Percentiles rank a stretch among this genome's conserved stretches.
These are phyloP conservation scores for Drosophila prosaltans DNA, from an alignment of 1,140 invertebrate species.

Conservation along the genomic window DNA sequence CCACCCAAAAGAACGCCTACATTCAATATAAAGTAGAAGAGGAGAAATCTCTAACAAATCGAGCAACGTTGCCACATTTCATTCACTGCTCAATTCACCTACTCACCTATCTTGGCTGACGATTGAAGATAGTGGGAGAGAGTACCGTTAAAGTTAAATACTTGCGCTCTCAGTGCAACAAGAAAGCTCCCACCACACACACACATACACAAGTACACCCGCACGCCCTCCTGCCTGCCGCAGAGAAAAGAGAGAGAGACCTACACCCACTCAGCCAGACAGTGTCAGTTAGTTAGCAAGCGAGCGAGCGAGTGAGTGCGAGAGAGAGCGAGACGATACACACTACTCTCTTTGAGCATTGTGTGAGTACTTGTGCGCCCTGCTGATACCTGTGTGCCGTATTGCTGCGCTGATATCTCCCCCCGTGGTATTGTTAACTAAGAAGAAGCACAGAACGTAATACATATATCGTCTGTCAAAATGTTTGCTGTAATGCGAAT, in stretches of 20 bases:
- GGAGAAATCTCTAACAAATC: conserved; percentile 66
- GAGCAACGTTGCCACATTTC: conserved; percentile 27
- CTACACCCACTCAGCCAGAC: background rate
- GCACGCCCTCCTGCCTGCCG: background rate
- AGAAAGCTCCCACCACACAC: conserved; percentile 26
- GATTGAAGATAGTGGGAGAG: conserved; percentile 61
- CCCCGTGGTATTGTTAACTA: conserved; percentile 8
- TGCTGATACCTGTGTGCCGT: too few relatives aligned
- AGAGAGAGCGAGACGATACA: conserved; percentile 18
- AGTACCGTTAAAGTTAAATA: conserved; percentile 52
- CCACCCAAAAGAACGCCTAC: conserved; percentile 70
- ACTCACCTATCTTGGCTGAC: conserved; percentile 4
- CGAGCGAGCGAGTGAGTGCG: background rate
- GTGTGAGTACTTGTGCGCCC: background rate
- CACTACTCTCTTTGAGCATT: background rate
- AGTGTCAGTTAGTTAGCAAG: too few relatives aligned
- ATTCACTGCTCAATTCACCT: conserved; percentile 5
- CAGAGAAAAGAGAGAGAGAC: conserved; percentile 16
- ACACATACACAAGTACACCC: conserved; percentile 8
- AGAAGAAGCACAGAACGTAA: conserved; percentile 37
- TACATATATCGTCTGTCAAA: conserved; percentile 84
- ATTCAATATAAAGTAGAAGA: conserved; percentile 26
- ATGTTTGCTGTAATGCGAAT: conserved; percentile 95
- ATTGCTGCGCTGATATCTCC: conserved; percentile 14
- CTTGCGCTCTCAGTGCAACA: conserved; percentile 46